These are phyloP conservation scores for Chelon auratus DNA, from an alignment of 2,797 vertebrate species.

Conservation along the genomic window DNA sequence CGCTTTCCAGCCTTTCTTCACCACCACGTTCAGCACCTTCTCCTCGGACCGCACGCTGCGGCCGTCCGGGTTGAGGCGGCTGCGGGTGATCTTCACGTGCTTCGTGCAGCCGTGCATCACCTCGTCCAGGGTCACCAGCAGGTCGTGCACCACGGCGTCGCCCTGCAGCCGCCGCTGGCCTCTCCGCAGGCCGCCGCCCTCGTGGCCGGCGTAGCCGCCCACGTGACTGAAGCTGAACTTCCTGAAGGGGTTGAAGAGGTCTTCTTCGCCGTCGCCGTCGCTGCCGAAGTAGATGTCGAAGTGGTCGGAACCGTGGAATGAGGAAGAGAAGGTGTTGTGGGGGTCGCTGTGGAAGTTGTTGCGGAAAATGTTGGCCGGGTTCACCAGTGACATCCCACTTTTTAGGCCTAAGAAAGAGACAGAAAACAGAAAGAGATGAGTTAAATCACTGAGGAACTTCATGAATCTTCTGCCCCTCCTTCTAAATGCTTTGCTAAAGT, in stretches of 20 bases:
- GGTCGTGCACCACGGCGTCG: slow-evolving; percentile 90
- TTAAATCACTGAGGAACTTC: not conserved
- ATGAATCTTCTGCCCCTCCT: not conserved
- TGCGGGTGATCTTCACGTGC: slow-evolving; percentile 94
- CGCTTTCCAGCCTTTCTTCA: slow-evolving; percentile 96
- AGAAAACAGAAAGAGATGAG: slow-evolving; percentile 2
- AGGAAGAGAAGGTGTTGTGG: slow-evolving; percentile 91
- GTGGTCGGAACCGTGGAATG: slow-evolving; percentile 92
- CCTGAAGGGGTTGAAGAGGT: slow-evolving; percentile 92
- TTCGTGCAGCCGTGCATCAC: slow-evolving; percentile 95
- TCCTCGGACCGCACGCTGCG: slow-evolving; percentile 89
- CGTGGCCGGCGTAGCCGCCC: slow-evolving; percentile 81
- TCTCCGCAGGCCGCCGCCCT: slow-evolving; percentile 43
- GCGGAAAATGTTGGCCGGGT: slow-evolving; percentile 86
- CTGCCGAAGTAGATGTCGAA: slow-evolving; percentile 94
- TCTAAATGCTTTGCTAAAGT: not conserved
- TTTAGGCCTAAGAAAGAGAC: slow-evolving; percentile 72
- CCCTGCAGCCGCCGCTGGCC: slow-evolving; percentile 83
- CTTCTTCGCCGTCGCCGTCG: slow-evolving; percentile 87
- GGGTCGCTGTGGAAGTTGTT: slow-evolving; percentile 90
- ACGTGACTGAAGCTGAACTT: slow-evolving; percentile 88
- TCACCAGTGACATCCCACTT: slow-evolving; percentile 64
- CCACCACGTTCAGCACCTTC: slow-evolving; percentile 95
- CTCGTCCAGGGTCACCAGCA: slow-evolving; percentile 93
- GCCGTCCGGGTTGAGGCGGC: slow-evolving; percentile 90